Conservation (phyloP, 2,797 vertebrate species). For the Spinus olivaceus region DNA sequence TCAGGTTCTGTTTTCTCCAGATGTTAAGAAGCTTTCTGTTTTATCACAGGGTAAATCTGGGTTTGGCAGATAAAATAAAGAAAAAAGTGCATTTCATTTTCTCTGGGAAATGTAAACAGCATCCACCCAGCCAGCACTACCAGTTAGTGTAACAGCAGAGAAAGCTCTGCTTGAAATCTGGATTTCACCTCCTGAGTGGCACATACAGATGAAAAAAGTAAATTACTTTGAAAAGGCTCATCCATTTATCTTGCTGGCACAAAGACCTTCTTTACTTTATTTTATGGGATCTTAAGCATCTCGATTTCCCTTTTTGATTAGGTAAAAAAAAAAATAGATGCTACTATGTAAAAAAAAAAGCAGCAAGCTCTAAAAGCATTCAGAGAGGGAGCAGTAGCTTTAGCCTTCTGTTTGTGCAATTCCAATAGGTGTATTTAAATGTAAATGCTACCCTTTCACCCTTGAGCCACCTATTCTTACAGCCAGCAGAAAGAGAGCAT, state of each 20-base stretch:
- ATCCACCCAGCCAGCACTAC: neutral
- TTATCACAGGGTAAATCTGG: neutral
- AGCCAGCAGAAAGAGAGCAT: slow-evolving; percentile 72
- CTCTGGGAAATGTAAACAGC: slow-evolving; percentile 57
- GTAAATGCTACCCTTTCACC: slow-evolving; percentile 76
- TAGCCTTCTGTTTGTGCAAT: slow-evolving; percentile 65
- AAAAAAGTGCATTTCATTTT: neutral
- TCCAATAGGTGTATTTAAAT: slow-evolving; percentile 76
- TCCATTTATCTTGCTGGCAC: neutral
- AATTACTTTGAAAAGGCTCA: slow-evolving; percentile 28
- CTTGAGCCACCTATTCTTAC: slow-evolving; percentile 71
- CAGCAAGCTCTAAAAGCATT: slow-evolving; percentile 48
- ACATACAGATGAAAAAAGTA: slow-evolving; percentile 29
- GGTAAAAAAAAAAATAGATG: neutral
- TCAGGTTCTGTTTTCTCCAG: slow-evolving; percentile 40
- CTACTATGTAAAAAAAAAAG: neutral
- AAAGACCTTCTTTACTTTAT: slow-evolving; percentile 24
- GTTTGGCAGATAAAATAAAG: neutral
- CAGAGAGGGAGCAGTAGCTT: slow-evolving; percentile 49
- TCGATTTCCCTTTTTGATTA: neutral
- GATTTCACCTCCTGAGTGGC: neutral
- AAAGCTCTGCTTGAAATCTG: neutral
- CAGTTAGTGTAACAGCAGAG: neutral
- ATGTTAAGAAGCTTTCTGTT: slow-evolving; percentile 8
- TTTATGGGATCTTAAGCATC: slow-evolving; percentile 5